A percentile compares a stretch with the other conserved stretches of the same genome.
Conservation (phyloP, 2,888 invertebrate genomes). For the Branchellion lobata region DNA sequence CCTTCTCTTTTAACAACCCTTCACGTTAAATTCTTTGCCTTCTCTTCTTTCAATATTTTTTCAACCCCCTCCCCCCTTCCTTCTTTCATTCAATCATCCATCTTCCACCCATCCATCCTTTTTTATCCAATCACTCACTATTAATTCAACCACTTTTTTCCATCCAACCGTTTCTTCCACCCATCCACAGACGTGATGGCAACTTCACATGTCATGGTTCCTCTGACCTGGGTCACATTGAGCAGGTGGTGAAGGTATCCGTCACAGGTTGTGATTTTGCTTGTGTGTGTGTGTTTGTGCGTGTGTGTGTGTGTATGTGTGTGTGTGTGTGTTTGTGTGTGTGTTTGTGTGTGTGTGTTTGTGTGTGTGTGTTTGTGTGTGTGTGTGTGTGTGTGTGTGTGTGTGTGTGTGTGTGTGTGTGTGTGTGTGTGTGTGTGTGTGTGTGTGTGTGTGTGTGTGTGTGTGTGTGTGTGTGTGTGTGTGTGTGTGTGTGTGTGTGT, state of each 20-base stretch:
- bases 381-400: conserved; percentile 25
- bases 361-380: conserved; percentile 3
- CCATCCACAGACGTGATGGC: conserved; percentile 79
- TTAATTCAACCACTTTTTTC: too few relatives aligned
- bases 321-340: not conserved
- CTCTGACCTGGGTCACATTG: conserved; percentile 88
- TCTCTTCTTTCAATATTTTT: too few relatives aligned
- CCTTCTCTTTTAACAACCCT: too few relatives aligned
- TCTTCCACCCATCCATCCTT: too few relatives aligned
- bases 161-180: too few relatives aligned
- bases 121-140: too few relatives aligned
- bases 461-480: conserved; percentile 21
- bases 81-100: too few relatives aligned
- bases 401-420: conserved; percentile 31
- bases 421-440: conserved; percentile 34
- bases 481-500: conserved; percentile 20
- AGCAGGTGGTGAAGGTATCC: conserved; percentile 82
- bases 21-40: too few relatives aligned
- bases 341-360: conserved; percentile 3
- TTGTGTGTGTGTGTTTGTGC: not conserved
- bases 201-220: conserved; percentile 97
- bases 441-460: conserved; percentile 33
- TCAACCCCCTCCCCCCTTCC: too few relatives aligned
- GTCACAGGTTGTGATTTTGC: conserved; percentile 73
- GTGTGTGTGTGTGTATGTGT: not conserved